Evolutionary conservation across 2,888 invertebrate species (phyloP).

Genomic region (Apomyelois bistriatella): DNA sequence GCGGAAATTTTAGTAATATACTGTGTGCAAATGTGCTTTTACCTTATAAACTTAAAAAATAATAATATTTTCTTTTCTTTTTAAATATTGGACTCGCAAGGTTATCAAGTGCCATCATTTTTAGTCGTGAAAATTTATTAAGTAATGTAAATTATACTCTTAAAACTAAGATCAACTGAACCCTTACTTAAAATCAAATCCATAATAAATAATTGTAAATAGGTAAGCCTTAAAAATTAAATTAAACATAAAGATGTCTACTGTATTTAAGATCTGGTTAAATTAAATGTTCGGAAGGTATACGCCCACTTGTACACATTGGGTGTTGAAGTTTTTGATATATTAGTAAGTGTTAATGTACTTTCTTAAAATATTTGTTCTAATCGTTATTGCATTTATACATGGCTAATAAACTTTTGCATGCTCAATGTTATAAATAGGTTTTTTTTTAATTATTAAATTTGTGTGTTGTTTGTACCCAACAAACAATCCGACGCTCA

Average conservation of each 20-base stretch:
- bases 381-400: no score
- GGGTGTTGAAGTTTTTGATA: background rate
- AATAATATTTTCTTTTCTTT: background rate
- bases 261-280: background rate
- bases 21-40: no score
- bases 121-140: conserved; percentile 10
- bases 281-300: background rate
- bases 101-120: conserved; percentile 9
- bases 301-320: background rate
- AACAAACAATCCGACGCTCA: no score
- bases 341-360: no score
- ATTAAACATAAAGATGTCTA: background rate
- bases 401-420: no score
- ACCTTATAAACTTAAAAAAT: no score
- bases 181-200: background rate
- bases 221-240: background rate
- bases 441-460: no score
- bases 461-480: no score
- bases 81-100: conserved; percentile 2
- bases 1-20: no score
- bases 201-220: conserved; percentile 1
- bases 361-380: no score
- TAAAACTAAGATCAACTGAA: background rate
- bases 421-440: no score
- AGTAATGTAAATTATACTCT: conserved; percentile 3